phyloP scores from a whole-genome alignment of 2,797 vertebrate genomes.

The Xenopus petersii region DNA sequence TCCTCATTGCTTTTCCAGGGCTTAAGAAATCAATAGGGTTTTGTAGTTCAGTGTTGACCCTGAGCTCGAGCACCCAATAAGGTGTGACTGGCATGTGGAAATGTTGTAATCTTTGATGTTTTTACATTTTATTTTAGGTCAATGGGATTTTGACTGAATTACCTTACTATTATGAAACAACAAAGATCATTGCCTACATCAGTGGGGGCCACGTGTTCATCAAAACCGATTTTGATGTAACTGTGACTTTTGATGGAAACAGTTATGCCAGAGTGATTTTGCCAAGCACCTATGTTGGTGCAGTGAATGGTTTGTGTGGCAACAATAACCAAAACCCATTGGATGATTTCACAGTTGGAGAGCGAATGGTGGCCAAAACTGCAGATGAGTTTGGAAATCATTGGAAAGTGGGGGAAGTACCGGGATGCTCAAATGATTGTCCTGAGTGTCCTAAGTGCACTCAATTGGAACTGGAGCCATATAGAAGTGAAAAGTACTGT shows the following conservation, averaged over 20 bases:
- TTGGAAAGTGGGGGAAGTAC: slow-evolving; percentile 58
- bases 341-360: slow-evolving; percentile 55
- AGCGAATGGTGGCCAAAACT: slow-evolving; percentile 26
- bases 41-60: too few relatives aligned
- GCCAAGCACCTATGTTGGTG: slow-evolving; percentile 17
- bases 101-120: too few relatives aligned
- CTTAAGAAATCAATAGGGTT: too few relatives aligned
- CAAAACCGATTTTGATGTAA: neutral
- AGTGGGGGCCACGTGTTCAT: neutral
- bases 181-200: neutral
- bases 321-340: slow-evolving; percentile 55
- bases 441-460: slow-evolving; percentile 51
- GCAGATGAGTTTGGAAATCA: slow-evolving; percentile 50
- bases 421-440: slow-evolving; percentile 50
- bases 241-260: neutral
- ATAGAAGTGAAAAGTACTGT: slow-evolving; percentile 54
- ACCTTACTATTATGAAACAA: neutral
- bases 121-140: slow-evolving; percentile 10
- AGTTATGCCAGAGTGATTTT: neutral
- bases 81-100: too few relatives aligned
- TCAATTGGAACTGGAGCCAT: slow-evolving; percentile 44
- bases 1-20: too few relatives aligned
- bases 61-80: too few relatives aligned
- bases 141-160: slow-evolving; percentile 22
- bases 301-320: slow-evolving; percentile 30